Conservation (phyloP, 2,113 vertebrate species). For the Leptodactylus fuscus region DNA sequence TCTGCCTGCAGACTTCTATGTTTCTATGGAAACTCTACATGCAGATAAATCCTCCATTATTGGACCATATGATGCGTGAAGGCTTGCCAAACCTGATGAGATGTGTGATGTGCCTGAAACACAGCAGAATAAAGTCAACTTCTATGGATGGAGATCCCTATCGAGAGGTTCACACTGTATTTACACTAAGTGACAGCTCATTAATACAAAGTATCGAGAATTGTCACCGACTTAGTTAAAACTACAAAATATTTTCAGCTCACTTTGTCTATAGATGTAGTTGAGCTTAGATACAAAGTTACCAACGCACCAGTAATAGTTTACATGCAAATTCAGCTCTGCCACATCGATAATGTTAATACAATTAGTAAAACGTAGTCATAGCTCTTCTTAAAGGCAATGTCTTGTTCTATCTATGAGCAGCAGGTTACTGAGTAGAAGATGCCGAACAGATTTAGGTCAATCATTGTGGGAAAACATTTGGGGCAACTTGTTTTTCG, state of each 20-base stretch:
- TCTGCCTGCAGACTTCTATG: constrained; percentile 12
- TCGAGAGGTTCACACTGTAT: background rate
- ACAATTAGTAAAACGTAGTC: no score
- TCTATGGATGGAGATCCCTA: no score
- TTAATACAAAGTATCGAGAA: background rate
- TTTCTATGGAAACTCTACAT: constrained; percentile 45
- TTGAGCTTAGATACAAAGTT: no score
- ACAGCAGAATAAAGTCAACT: background rate
- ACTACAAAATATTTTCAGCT: background rate
- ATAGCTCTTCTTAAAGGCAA: no score
- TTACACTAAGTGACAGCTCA: background rate
- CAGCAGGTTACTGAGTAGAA: no score
- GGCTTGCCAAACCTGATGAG: constrained; percentile 4
- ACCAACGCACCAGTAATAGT: background rate
- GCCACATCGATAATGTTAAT: background rate
- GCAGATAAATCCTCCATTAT: constrained; percentile 43
- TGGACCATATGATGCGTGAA: constrained; percentile 43
- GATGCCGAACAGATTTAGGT: no score
- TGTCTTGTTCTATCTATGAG: no score
- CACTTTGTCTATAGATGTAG: background rate
- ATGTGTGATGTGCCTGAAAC: constrained; percentile 15
- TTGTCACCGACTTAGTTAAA: background rate
- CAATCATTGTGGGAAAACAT: no score
- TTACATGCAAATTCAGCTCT: background rate
- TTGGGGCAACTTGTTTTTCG: no score